Evolutionary conservation across 2,113 vertebrate genomes (phyloP).

Genomic region (Bungarus multicinctus): DNA sequence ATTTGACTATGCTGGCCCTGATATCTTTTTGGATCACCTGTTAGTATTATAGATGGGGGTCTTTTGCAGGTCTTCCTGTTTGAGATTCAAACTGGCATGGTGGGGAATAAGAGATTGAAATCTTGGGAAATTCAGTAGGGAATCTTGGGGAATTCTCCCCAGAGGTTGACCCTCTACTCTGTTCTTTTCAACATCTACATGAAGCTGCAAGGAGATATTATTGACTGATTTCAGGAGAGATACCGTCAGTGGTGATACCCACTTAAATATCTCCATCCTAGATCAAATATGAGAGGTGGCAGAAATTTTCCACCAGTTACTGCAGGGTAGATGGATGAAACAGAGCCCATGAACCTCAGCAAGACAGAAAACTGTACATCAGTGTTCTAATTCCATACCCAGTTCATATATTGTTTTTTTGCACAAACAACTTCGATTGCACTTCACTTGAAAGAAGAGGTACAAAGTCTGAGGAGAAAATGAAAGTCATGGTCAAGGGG

Average conservation of each 20-base stretch:
- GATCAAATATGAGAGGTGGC: not conserved
- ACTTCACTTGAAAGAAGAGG: not conserved
- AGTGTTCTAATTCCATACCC: not conserved
- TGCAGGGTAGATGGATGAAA: not conserved
- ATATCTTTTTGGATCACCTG: not conserved
- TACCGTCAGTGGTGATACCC: not conserved
- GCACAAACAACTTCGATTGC: too few species aligned
- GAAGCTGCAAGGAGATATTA: not conserved
- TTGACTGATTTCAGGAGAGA: not conserved
- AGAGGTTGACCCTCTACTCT: not conserved
- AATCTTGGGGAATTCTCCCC: not conserved
- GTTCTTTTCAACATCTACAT: not conserved
- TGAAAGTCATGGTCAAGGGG: not conserved
- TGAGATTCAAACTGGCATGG: not conserved
- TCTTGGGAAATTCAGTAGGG: not conserved
- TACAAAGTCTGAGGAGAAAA: not conserved
- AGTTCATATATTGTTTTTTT: not conserved
- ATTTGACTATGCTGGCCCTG: not conserved
- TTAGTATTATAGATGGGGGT: not conserved
- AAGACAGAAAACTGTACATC: not conserved
- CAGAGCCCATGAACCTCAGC: not conserved
- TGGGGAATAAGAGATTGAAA: not conserved
- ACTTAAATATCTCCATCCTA: not conserved
- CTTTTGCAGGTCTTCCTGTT: not conserved
- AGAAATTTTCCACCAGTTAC: not conserved